A percentile compares a stretch with the other conserved stretches of the same genome.
Conservation (phyloP, 2,113 vertebrate genomes). For the Seriola rivoliana region DNA sequence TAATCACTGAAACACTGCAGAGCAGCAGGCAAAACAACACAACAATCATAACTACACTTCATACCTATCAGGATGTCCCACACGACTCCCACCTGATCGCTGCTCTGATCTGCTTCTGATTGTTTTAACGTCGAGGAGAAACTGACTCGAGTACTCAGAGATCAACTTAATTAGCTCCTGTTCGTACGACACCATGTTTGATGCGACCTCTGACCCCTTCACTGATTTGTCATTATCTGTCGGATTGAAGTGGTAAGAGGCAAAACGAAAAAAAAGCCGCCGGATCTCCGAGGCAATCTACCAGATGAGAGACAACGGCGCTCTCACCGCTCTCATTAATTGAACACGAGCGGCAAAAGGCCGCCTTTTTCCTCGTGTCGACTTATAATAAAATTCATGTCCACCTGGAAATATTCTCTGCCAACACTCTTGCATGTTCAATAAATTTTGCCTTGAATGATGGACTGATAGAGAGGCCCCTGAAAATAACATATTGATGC, state of each 20-base stretch:
- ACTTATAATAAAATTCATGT: not conserved
- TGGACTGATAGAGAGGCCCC: not conserved
- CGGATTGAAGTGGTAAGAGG: conserved; percentile 5
- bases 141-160: not conserved
- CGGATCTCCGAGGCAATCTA: not conserved
- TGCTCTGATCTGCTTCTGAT: not conserved
- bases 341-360: not conserved
- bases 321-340: not conserved
- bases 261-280: not conserved
- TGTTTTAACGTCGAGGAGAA: conserved; percentile 11
- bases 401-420: conserved; percentile 8
- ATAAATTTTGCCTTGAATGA: conserved; percentile 4
- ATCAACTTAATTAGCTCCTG: conserved; percentile 42
- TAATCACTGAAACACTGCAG: not conserved
- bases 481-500: conserved; percentile 26
- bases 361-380: not conserved
- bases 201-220: conserved; percentile 50
- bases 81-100: not conserved
- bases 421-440: not conserved
- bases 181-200: conserved; percentile 19
- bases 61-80: not conserved
- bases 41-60: not conserved
- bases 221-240: conserved; percentile 50
- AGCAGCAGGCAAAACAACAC: not conserved
- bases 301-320: not conserved